Percentiles rank a stretch among this genome's conserved stretches.
These are phyloP conservation scores for Allacma fusca DNA, from an alignment of 2,888 invertebrate genomes.

Conservation along the genomic window DNA sequence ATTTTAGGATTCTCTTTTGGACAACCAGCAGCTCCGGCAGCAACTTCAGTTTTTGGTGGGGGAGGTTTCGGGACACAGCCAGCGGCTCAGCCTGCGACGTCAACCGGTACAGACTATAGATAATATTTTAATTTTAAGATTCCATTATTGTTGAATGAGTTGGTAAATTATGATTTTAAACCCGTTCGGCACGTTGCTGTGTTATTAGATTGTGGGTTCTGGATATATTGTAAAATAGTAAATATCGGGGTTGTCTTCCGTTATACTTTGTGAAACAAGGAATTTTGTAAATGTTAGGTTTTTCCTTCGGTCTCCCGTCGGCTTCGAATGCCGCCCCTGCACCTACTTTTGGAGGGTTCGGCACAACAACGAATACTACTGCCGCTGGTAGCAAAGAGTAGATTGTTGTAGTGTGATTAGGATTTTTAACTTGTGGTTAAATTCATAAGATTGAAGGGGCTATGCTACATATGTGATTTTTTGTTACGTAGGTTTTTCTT, in stretches of 20 bases:
- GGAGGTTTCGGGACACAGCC: constrained; percentile 4
- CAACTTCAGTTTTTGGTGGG: neutral
- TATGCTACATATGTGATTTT: too few relatives aligned
- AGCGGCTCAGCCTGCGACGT: neutral
- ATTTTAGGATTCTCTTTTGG: neutral
- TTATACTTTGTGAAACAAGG: too few relatives aligned
- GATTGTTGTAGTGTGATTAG: too few relatives aligned
- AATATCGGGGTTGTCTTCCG: neutral
- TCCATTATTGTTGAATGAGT: too few relatives aligned
- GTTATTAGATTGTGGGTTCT: neutral
- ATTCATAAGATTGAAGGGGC: too few relatives aligned
- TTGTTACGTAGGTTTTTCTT: neutral
- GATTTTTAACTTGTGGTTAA: too few relatives aligned
- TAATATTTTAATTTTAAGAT: too few relatives aligned
- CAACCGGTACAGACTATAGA: constrained; percentile 3
- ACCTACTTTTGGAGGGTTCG: constrained; percentile 24
- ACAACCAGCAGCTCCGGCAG: neutral
- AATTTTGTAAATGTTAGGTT: constrained; percentile 1
- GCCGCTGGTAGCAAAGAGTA: neutral
- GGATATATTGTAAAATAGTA: neutral
- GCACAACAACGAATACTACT: constrained; percentile 19
- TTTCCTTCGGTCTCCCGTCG: constrained; percentile 35
- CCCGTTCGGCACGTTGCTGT: too few relatives aligned
- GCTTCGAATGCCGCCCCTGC: constrained; percentile 8
- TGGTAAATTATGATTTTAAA: too few relatives aligned